phyloP scores from a whole-genome alignment of 2,888 invertebrate genomes.

The Protodeltote pygarga region DNA sequence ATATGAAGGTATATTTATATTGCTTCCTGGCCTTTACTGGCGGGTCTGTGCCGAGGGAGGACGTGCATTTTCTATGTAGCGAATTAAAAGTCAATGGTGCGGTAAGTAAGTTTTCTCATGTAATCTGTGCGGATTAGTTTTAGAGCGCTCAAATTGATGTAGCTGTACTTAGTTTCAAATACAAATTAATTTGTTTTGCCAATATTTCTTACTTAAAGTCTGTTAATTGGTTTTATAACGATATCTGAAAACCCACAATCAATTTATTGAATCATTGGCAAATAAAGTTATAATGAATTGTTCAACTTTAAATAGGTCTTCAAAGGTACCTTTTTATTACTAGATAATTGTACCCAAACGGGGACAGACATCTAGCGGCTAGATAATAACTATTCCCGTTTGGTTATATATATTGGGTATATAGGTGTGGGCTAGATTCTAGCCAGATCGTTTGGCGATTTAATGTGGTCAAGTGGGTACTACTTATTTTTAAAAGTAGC shows the following conservation, averaged over 20 bases:
- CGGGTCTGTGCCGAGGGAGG: conserved; percentile 12
- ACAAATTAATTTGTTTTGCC: too few species aligned
- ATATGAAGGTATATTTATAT: conserved; percentile 50
- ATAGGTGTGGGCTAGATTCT: too few species aligned
- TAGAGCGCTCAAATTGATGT: too few species aligned
- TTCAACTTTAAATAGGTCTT: conserved; percentile 35
- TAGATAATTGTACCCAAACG: too few species aligned
- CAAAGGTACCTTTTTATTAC: too few species aligned
- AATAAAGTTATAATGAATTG: conserved; percentile 45
- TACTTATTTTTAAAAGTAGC: too few species aligned
- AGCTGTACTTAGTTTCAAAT: neutral
- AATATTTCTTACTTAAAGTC: too few species aligned
- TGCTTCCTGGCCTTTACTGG: conserved; percentile 34
- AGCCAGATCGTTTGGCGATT: too few species aligned
- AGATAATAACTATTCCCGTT: too few species aligned
- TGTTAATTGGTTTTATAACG: conserved; percentile 36
- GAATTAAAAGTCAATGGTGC: conserved; percentile 46
- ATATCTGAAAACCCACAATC: conserved; percentile 26
- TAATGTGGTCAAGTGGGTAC: too few species aligned
- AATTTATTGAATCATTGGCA: conserved; percentile 35
- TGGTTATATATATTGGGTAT: too few species aligned
- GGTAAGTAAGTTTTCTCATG: conserved; percentile 28
- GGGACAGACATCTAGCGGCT: too few species aligned
- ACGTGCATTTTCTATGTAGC: conserved; percentile 46
- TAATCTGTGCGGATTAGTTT: conserved; percentile 30